Conservation (phyloP, 2,113 vertebrate genomes). For the Bubo blakistoni region DNA sequence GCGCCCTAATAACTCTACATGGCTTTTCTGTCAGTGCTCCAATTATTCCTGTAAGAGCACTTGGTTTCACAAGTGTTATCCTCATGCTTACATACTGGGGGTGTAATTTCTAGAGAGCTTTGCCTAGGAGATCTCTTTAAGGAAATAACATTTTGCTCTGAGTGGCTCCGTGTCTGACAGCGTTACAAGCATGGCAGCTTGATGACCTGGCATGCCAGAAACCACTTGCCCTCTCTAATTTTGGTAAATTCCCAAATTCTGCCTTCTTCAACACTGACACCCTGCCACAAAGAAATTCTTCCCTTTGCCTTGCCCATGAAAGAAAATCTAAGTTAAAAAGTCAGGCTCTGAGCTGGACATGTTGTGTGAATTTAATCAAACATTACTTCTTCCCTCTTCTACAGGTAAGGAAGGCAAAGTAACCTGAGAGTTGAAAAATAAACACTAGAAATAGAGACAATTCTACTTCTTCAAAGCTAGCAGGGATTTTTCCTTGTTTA, state of each 20-base stretch:
- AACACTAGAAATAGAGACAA: not conserved
- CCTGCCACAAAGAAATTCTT: not conserved
- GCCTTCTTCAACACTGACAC: not conserved
- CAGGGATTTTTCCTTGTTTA: not conserved
- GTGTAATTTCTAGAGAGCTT: not conserved
- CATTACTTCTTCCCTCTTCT: not conserved
- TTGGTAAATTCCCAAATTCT: not conserved
- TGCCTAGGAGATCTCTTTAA: not conserved
- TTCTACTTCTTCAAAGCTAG: not conserved
- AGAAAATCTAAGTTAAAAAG: not conserved
- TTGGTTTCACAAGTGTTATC: not conserved
- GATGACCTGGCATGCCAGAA: not conserved
- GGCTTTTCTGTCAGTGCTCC: not conserved
- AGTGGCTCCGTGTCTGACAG: not conserved
- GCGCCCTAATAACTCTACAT: not conserved
- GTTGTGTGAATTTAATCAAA: not conserved
- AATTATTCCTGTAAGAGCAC: not conserved
- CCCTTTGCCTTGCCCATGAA: not conserved
- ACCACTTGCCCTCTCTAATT: not conserved
- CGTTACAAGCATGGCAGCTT: not conserved
- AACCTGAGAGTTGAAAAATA: not conserved
- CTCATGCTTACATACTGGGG: not conserved
- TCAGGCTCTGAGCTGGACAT: accelerated
- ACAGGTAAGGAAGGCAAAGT: not conserved
- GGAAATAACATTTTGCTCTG: not conserved